phyloP scores from a whole-genome alignment of 2,797 vertebrate genomes.

The Acrossocheilus fasciatus region DNA sequence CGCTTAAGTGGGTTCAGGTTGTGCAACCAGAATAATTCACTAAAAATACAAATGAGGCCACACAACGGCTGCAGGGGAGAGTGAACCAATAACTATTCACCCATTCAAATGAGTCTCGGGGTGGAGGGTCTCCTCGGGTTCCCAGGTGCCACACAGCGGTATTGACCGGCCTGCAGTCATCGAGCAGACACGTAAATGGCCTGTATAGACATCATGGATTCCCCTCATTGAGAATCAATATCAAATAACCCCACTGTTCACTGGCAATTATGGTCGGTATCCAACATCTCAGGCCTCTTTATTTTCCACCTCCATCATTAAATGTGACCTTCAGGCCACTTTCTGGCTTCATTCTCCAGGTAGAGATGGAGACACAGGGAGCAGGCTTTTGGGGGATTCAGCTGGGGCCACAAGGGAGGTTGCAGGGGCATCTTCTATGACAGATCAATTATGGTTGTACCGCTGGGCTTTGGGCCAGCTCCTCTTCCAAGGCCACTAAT shows the following conservation, averaged over 20 bases:
- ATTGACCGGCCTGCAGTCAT: conserved; percentile 56
- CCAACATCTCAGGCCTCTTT: conserved; percentile 70
- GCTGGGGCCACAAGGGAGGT: conserved; percentile 79
- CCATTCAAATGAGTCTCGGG: conserved; percentile 71
- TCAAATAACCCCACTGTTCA: conserved; percentile 84
- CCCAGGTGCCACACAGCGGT: conserved; percentile 39
- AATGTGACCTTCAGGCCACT: conserved; percentile 76
- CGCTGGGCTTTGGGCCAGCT: conserved; percentile 79
- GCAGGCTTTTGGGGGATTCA: conserved; percentile 73
- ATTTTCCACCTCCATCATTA: conserved; percentile 69
- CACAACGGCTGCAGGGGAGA: conserved; percentile 60
- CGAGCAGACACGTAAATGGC: conserved; percentile 70
- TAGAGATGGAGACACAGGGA: conserved; percentile 61
- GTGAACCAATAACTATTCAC: conserved; percentile 75
- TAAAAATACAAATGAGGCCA: conserved; percentile 84
- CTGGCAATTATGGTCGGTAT: conserved; percentile 77
- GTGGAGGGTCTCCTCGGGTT: conserved; percentile 42
- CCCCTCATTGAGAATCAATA: conserved; percentile 84
- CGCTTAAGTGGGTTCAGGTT: conserved; percentile 84
- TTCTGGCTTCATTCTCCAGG: conserved; percentile 52
- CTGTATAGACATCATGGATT: conserved; percentile 77
- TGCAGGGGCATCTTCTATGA: conserved; percentile 81
- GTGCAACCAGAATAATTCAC: conserved; percentile 81
- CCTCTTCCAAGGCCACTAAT: conserved; percentile 79
- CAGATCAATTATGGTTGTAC: conserved; percentile 85